Evolutionary conservation across 2,888 invertebrate species (phyloP), one percentile per base, ranked within the genome.

Genomic region (Agrochola litura): DNA sequence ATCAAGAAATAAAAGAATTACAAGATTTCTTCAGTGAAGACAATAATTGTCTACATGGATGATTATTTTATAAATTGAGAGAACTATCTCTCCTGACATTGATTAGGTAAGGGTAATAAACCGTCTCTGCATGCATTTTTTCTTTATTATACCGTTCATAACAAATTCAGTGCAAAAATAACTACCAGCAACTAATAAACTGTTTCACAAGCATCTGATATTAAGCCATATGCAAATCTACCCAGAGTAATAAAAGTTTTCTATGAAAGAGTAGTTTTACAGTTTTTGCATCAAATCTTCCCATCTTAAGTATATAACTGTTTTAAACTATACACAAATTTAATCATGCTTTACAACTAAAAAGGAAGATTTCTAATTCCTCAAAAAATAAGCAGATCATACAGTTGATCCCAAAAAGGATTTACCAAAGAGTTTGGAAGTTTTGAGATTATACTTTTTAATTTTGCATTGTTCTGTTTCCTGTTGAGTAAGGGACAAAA

Each of bases 361-460:
- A 70, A 66, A 30, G 10, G 49, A 30, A 60, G 60, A 74, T 82
- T 73, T 58, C 37, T 25, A 76, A 67, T 71, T 60, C 41, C n/a
- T 63, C 22, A 68, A 80, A 84, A 75, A 79, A 54, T 73, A 75
- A 77, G 69, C 72, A 49, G 64, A 72, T 72, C 75, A 25, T 12
- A 61, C 52, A 52, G 65, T 58, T 71, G 49, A 75, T 70, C 68
- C 54, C 54, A 81, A 79, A 77, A 85, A 76, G 69, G 74, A 71
- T 72, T 78, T 74, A 58, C 52, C 46, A 67, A 78, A 69, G 43
- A 63, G 41, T 81, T 80, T 52, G 25, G 56, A 71, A 71, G 68
- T 73, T 63, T 37, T 10, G 10, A 63, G 76, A 79, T 70, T 76
- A 52, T 73, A 66, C 76, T 84, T 87, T 88, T 86, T 82, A 77